Evolutionary conservation across 1,140 invertebrate species (phyloP).

Genomic region (Euglossa dilemma): DNA sequence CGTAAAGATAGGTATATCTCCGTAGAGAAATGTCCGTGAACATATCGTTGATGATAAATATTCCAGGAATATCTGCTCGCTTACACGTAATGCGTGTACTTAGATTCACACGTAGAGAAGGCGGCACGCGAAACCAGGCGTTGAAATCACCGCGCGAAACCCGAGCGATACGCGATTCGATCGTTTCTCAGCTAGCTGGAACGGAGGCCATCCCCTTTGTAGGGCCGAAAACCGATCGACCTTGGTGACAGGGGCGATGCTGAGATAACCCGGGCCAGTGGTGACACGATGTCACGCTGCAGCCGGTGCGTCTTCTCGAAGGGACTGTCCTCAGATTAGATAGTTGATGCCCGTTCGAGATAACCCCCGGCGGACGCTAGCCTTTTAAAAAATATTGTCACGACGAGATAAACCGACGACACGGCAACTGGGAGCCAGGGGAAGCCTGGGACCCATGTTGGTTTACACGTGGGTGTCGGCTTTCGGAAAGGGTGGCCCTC

Average conservation of each 20-base stretch:
- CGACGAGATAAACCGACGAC: conserved; percentile 46
- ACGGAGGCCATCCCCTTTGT: neutral
- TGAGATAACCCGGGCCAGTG: conserved; percentile 54
- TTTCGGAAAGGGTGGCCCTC: neutral
- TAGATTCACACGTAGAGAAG: no score
- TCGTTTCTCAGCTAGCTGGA: neutral
- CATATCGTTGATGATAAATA: no score
- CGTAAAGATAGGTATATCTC: no score
- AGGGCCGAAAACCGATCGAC: conserved; percentile 18
- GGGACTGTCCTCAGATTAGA: conserved; percentile 60
- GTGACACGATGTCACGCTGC: conserved; percentile 60
- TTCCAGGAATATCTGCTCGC: no score
- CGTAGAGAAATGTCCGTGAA: no score
- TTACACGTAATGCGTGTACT: no score
- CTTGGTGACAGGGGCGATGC: conserved; percentile 43
- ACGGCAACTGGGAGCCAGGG: conserved; percentile 27
- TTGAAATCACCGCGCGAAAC: conserved; percentile 42
- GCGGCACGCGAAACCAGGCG: conserved; percentile 14
- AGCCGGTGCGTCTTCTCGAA: conserved; percentile 61
- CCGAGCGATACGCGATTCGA: neutral
- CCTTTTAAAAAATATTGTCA: conserved; percentile 57
- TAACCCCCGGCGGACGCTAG: conserved; percentile 49
- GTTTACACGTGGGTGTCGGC: neutral
- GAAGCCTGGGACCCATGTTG: neutral
- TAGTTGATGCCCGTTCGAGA: conserved; percentile 56